Evolutionary conservation across 2,888 invertebrate genomes (phyloP).

Genomic region (Ceramica pisi): DNA sequence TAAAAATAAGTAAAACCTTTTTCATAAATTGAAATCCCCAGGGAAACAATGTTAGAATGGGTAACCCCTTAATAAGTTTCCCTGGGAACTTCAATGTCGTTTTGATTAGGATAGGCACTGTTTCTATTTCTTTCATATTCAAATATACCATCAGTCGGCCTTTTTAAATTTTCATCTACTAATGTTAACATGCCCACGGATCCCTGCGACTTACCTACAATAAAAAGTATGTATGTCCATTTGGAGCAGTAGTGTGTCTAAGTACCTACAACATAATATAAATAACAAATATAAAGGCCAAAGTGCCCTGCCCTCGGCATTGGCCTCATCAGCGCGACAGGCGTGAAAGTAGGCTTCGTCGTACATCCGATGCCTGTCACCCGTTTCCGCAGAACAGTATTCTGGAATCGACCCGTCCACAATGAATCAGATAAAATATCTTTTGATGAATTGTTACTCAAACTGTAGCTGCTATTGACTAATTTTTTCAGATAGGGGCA

Average conservation of each 20-base stretch:
- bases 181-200: background rate
- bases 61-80: too few species aligned
- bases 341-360: slow-evolving; percentile 82
- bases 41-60: background rate
- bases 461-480: background rate
- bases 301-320: slow-evolving; percentile 61
- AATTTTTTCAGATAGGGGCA: background rate
- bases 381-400: slow-evolving; percentile 77
- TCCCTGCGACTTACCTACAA: background rate
- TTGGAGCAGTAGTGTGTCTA: background rate
- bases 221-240: background rate
- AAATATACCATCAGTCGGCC: background rate
- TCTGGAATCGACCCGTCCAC: slow-evolving; percentile 70
- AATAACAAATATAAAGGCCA: slow-evolving; percentile 37
- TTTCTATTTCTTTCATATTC: background rate
- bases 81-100: too few species aligned
- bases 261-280: slow-evolving; percentile 22
- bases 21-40: slow-evolving; percentile 16
- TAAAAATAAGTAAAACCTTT: slow-evolving; percentile 9
- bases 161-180: background rate
- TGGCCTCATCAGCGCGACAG: slow-evolving; percentile 79
- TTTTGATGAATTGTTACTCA: slow-evolving; percentile 47
- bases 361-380: slow-evolving; percentile 80
- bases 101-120: background rate
- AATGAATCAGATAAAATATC: slow-evolving; percentile 60